A percentile compares a stretch with the other conserved stretches of the same genome.
Conservation (phyloP, 2,113 vertebrate genomes). For the Philantomba maxwellii region DNA sequence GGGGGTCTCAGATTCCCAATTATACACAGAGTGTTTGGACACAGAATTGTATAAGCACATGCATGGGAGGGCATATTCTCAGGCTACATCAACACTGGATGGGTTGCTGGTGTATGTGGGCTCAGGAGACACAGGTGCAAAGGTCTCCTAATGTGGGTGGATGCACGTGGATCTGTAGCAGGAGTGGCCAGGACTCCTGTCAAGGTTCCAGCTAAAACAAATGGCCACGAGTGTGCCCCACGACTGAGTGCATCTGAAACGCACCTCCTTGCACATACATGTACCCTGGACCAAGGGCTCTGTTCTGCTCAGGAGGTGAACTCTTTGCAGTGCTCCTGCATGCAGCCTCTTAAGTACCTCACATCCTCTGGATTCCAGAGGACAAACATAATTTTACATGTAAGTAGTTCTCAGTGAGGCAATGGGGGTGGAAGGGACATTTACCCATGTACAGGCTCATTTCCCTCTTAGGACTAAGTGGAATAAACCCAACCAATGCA, state of each 20-base stretch:
- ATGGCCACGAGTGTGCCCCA: background rate
- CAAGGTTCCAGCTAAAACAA: background rate
- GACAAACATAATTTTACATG: background rate
- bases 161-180: background rate
- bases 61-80: background rate
- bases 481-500: background rate
- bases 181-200: background rate
- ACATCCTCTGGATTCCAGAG: background rate
- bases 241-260: background rate
- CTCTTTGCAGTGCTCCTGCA: background rate
- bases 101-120: background rate
- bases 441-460: background rate
- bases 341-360: background rate
- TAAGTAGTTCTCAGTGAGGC: background rate
- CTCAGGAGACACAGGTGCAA: background rate
- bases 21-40: background rate
- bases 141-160: background rate
- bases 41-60: background rate
- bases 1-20: background rate
- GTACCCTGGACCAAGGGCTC: background rate
- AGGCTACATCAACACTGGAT: background rate
- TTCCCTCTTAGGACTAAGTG: background rate
- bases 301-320: background rate
- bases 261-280: background rate
- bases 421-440: background rate